Base-by-base conservation (phyloP, 2,888 invertebrate genomes). In the Caenorhabditis parvicauda region DNA sequence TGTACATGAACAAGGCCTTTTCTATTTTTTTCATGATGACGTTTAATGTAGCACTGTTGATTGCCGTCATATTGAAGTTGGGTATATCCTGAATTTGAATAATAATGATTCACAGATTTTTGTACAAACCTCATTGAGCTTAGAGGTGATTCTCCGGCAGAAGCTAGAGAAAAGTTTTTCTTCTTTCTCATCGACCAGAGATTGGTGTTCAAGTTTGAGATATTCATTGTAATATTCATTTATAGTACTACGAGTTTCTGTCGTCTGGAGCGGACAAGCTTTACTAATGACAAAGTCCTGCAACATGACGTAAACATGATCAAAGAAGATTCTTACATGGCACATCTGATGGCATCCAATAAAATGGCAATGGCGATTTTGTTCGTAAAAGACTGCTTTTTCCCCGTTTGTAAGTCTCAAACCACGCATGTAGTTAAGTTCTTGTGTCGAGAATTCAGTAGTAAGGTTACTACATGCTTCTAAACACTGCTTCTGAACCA, bases 331-430 rank as follows among this genome's bases (percentile, higher is more conserved):
- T 17, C 60, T 61, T 42, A 69, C 69, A 53, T 69, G 69, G 25
- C 69, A 69, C 12, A 69, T 37, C 37, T 69, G 69, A 44, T 69
- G 64, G 22, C 69, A 69, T 5, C 64, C 65, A 29, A 64, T 61
- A 45, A 69, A 61, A 24, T 59, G 49, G 32, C 69, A 69, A 21
- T 66, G 60, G 6, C 57, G 46, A 35, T 69, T 69, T 25, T 69
- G 65, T 32, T 62, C 61, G 4, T 60, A 42, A 29, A 63, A 63
- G 21, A 46, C 58, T 21, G 42, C 47, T 19, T 60, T 53, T 24
- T 60, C 63, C 9, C 46, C 43, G 12, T 44, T 45, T 2, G 39
- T 57, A 24, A 63, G 50, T 1, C 54, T 49, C 54, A 58, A 42
- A 22, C 54, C 46, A 21, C 28, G 53, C 50, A 63, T 52, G 12